A percentile compares a stretch with the other conserved stretches of the same genome.
Evolutionary conservation across 2,888 invertebrate genomes (phyloP).

Genomic region (Yponomeuta sedellus): DNA sequence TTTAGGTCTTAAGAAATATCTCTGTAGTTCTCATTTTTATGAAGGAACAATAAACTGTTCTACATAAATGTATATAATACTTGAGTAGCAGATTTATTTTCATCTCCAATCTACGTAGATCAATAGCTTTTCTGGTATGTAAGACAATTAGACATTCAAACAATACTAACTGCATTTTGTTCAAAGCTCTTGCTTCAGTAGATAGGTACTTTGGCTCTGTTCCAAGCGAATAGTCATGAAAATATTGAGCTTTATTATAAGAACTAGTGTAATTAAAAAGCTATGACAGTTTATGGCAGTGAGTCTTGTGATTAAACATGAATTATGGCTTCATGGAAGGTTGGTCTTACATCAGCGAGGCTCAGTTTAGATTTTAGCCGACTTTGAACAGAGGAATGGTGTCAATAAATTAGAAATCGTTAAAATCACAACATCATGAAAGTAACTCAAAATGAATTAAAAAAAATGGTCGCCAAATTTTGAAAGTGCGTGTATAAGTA

Average conservation of each 20-base stretch:
- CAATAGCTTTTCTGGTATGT: neutral
- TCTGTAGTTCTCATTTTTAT: too few relatives aligned
- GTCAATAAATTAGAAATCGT: neutral
- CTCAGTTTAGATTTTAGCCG: neutral
- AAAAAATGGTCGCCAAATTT: too few relatives aligned
- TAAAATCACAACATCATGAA: too few relatives aligned
- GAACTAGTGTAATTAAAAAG: neutral
- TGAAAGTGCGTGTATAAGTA: too few relatives aligned
- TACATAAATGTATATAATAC: too few relatives aligned
- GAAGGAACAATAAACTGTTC: too few relatives aligned
- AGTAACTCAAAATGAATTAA: too few relatives aligned
- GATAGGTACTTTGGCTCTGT: neutral
- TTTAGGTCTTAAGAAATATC: too few relatives aligned
- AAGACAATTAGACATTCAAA: neutral
- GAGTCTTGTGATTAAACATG: neutral
- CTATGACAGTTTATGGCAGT: neutral
- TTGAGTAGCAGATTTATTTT: neutral
- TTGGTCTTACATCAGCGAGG: neutral
- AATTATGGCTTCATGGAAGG: neutral
- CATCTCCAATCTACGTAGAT: neutral
- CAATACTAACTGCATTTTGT: neutral
- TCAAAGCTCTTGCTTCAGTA: neutral
- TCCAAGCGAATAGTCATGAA: neutral
- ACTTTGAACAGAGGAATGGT: neutral
- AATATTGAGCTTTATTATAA: neutral